A percentile compares a stretch with the other conserved stretches of the same genome.
These are phyloP conservation scores for Potorous gilbertii DNA, from an alignment of 2,797 vertebrate species.

Conservation along the genomic window DNA sequence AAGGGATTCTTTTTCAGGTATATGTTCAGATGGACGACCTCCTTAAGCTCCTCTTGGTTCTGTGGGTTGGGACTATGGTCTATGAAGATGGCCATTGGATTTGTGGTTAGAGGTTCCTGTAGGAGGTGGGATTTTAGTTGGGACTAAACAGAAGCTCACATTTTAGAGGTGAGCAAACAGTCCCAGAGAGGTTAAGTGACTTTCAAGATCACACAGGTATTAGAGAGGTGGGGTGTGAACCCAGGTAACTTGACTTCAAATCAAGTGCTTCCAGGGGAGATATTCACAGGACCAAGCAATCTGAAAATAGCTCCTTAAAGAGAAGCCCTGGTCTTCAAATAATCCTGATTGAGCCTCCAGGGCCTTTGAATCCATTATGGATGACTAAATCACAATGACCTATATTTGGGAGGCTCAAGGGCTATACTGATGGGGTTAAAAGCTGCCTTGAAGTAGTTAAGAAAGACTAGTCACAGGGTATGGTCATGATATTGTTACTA, in stretches of 20 bases:
- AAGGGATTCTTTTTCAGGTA: background rate
- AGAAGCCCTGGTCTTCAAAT: too few species aligned
- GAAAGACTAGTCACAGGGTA: background rate
- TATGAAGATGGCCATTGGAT: background rate
- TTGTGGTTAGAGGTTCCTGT: background rate
- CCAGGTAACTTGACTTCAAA: background rate
- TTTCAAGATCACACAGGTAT: background rate
- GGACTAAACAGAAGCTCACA: background rate
- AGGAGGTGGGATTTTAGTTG: too few species aligned
- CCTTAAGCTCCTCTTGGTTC: background rate
- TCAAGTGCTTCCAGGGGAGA: background rate
- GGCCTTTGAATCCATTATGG: too few species aligned
- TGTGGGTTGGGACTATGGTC: background rate
- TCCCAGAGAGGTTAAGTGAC: background rate
- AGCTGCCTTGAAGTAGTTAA: background rate
- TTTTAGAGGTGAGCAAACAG: background rate
- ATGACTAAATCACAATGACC: too few species aligned
- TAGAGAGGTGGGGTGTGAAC: background rate
- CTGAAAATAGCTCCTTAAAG: too few species aligned
- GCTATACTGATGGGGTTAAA: background rate
- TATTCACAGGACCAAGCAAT: too few species aligned
- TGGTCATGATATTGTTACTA: background rate
- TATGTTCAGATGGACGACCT: background rate
- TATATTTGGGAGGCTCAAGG: too few species aligned
- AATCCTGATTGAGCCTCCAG: too few species aligned